phyloP scores from a whole-genome alignment of 1,140 invertebrate species.

The Campodea augens region DNA sequence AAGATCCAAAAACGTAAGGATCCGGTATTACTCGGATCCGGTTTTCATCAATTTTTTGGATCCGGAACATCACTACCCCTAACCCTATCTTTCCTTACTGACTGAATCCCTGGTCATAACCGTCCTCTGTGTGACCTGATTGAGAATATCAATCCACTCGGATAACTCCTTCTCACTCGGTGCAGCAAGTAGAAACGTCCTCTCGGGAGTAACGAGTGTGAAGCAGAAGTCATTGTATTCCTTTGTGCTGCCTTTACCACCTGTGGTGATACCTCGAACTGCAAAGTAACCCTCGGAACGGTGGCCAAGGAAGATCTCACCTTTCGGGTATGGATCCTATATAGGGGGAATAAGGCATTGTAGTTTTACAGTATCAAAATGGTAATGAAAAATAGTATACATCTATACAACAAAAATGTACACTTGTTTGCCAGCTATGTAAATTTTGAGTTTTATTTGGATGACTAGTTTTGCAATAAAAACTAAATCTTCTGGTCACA shows the following conservation, averaged over 20 bases:
- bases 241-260: constrained; percentile 44
- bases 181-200: constrained; percentile 64
- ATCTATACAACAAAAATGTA: no score
- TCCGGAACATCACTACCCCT: no score
- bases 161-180: constrained; percentile 51
- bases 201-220: constrained; percentile 62
- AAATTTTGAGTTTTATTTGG: no score
- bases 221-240: constrained; percentile 59
- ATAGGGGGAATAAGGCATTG: no score
- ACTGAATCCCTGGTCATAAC: constrained; percentile 59
- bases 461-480: no score
- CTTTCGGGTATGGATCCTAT: constrained; percentile 66
- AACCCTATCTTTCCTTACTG: constrained; percentile 42
- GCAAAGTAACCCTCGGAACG: constrained; percentile 51
- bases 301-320: constrained; percentile 73
- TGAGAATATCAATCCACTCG: constrained; percentile 57
- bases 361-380: no score
- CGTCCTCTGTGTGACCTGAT: constrained; percentile 50
- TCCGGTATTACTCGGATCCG: no score
- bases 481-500: no score
- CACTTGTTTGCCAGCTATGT: no score
- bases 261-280: constrained; percentile 33
- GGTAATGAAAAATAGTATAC: no score
- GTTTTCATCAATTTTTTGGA: no score
- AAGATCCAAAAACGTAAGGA: no score